These are phyloP conservation scores for Lasioglossum malachurum DNA, from an alignment of 2,888 invertebrate genomes.

Conservation along the genomic window DNA sequence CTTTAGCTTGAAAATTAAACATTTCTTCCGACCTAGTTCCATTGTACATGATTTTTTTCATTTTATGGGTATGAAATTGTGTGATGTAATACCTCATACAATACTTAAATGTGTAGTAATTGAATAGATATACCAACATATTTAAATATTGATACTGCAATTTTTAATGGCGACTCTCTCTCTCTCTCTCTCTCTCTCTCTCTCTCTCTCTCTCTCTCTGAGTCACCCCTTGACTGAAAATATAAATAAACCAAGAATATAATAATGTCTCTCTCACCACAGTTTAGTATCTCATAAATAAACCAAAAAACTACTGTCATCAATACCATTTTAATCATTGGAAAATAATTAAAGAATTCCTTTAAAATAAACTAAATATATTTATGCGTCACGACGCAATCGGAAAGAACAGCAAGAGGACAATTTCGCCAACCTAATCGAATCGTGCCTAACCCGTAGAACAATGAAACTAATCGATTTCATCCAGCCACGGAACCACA, in stretches of 20 bases:
- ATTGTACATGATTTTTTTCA: too few species aligned
- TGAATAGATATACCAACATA: too few species aligned
- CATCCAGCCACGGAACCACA: background rate
- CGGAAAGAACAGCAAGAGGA: background rate
- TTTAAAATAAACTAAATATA: background rate
- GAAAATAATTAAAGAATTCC: background rate
- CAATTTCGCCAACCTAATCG: background rate
- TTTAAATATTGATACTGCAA: too few species aligned
- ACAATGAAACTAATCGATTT: slow-evolving; percentile 9
- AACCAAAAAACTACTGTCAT: background rate
- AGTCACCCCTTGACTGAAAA: too few species aligned
- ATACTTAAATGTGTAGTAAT: too few species aligned
- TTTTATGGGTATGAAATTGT: too few species aligned
- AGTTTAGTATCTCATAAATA: background rate
- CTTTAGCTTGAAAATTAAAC: too few species aligned
- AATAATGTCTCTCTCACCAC: background rate
- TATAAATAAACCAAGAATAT: background rate
- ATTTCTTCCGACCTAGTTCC: too few species aligned
- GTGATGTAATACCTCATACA: too few species aligned
- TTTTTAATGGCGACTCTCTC: too few species aligned
- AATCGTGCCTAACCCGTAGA: background rate
- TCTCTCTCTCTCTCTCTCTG: too few species aligned
- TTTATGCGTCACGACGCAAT: background rate
- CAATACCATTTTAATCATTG: background rate
- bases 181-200: too few species aligned